Evolutionary conservation across 2,797 vertebrate species (phyloP).

Genomic region (Scleropages formosus): DNA sequence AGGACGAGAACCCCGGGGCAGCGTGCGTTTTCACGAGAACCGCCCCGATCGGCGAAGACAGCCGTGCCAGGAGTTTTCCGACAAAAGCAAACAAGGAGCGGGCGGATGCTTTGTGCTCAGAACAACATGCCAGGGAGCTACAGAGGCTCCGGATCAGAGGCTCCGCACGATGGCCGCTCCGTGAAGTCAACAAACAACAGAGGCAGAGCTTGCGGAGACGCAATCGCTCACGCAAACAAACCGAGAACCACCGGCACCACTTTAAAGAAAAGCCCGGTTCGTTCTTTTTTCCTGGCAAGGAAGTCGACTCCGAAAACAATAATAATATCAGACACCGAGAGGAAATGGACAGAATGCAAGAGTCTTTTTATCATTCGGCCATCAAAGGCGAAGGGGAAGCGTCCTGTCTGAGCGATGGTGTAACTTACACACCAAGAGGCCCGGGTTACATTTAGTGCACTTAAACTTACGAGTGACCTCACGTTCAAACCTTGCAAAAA

Average conservation of each 20-base stretch:
- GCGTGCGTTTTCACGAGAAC: neutral
- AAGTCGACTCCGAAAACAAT: neutral
- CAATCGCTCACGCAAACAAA: neutral
- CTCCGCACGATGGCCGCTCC: neutral
- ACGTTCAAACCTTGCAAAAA: too few species aligned
- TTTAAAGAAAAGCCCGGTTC: neutral
- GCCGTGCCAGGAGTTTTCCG: neutral
- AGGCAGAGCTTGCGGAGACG: neutral
- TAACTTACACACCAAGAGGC: slow-evolving; percentile 7
- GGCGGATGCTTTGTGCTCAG: neutral
- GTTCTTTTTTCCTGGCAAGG: slow-evolving; percentile 2
- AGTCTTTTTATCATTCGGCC: slow-evolving; percentile 7
- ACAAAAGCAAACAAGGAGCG: neutral
- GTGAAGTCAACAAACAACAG: neutral
- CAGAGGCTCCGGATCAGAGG: neutral
- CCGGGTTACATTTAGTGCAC: neutral
- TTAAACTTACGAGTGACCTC: too few species aligned
- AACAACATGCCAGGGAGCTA: neutral
- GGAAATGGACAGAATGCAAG: neutral
- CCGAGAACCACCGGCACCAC: neutral
- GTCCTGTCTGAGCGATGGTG: neutral
- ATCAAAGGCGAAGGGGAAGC: neutral
- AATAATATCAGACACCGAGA: slow-evolving; percentile 4
- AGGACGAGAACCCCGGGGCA: neutral
- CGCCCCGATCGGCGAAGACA: neutral